Base-by-base conservation (phyloP, 2,797 vertebrate genomes). In the Ptychadena robeensis region DNA sequence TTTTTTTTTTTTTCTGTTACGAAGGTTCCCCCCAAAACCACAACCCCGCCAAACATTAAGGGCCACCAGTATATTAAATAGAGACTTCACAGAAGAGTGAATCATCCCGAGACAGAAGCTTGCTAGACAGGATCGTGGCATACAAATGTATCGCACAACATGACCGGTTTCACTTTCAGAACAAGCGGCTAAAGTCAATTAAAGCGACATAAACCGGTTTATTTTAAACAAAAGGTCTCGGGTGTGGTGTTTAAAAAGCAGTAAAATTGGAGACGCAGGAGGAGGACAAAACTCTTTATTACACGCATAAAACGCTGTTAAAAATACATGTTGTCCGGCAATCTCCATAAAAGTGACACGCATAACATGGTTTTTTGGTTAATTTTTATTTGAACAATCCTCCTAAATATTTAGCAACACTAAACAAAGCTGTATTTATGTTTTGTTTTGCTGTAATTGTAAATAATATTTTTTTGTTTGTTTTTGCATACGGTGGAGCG, bases 381-480 rank as follows among this genome's bases (percentile, higher is more conserved):
- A 79, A 79, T 79, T 44, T n/a, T 79, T 59, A 68, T 57, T 69
- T 69, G 57, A 79, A 79, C 76, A 79, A 57, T n/a, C n/a, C 65
- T 44, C 30, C 67, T 79, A 57, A 79, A 79, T 69, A 79, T 67
- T 79, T 79, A 79, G 76, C 66, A 69, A 28, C 65, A 53, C 40
- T 79, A 59, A 79, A 69, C 65, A 68, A 79, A 27, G 28, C 44
- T 53, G 34, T 31, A 30, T 32, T 78, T 34, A 68, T 25, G 66
- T 30, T n/a, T n/a, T 64, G 28, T 25, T 67, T 32, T 32, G 30
- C 15, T 31, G 28, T 27, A 48, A 18, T 27, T 63, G 75, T 78
- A 78, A 78, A 78, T 68, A 78, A 57, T 65, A 48, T 8, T 35
- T 68, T 66, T n/a, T 28, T 61, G 27, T 61, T 61, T 48, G 40